These are phyloP conservation scores for Napeogenes sylphis DNA, from an alignment of 2,888 invertebrate species.

Conservation along the genomic window DNA sequence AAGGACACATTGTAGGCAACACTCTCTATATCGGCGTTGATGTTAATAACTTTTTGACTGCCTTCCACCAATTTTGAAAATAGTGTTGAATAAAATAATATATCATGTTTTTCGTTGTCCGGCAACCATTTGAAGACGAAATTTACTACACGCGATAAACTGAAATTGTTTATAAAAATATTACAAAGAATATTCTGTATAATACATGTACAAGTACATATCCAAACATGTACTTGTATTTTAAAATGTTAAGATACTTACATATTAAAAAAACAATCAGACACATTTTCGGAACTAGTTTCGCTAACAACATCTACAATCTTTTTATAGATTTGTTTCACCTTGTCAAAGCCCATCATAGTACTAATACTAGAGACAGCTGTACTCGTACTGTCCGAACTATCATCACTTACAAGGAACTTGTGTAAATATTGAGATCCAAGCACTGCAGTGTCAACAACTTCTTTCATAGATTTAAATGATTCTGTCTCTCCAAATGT, in stretches of 20 bases:
- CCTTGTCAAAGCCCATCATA: slow-evolving; percentile 31
- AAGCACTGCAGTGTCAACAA: slow-evolving; percentile 46
- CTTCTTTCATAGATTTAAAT: slow-evolving; percentile 50
- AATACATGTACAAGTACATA: neutral
- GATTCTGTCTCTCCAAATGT: slow-evolving; percentile 61
- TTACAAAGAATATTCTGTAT: neutral
- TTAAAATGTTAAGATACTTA: slow-evolving; percentile 44
- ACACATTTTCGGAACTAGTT: slow-evolving; percentile 34
- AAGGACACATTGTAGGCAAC: slow-evolving; percentile 59
- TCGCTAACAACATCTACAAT: slow-evolving; percentile 42
- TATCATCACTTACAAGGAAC: slow-evolving; percentile 38
- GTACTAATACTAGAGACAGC: slow-evolving; percentile 27
- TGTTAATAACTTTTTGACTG: slow-evolving; percentile 51
- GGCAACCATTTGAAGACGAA: slow-evolving; percentile 57
- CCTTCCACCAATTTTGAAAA: slow-evolving; percentile 61
- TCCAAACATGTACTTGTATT: neutral
- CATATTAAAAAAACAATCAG: slow-evolving; percentile 56
- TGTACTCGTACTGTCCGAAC: slow-evolving; percentile 30
- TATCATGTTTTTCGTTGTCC: slow-evolving; percentile 50
- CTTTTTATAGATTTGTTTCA: slow-evolving; percentile 44
- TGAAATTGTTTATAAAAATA: slow-evolving; percentile 33
- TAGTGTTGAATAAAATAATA: slow-evolving; percentile 63
- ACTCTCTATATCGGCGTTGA: slow-evolving; percentile 64
- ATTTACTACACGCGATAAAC: slow-evolving; percentile 54
- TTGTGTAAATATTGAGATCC: slow-evolving; percentile 54